Conservation (phyloP, 2,797 vertebrate species). For the Luscinia luscinia region DNA sequence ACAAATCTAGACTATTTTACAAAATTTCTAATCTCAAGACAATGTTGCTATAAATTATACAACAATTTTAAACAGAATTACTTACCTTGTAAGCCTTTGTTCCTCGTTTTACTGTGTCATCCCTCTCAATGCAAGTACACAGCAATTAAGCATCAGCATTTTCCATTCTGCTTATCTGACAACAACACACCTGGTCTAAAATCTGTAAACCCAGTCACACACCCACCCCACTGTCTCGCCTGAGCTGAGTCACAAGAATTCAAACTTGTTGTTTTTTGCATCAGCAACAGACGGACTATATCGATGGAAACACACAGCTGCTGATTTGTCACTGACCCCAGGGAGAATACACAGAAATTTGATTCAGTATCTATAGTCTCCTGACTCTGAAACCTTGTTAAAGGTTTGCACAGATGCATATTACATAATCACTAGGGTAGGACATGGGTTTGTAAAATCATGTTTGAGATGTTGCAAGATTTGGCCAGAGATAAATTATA, state of each 20-base stretch:
- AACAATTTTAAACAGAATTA: slow-evolving; percentile 40
- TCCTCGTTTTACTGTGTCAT: not conserved
- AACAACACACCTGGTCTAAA: slow-evolving; percentile 47
- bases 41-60: not conserved
- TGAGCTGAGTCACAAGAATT: slow-evolving; percentile 33
- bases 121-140: slow-evolving; percentile 70
- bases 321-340: slow-evolving; percentile 55
- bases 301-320: slow-evolving; percentile 33
- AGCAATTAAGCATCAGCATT: slow-evolving; percentile 66
- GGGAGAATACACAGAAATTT: slow-evolving; percentile 3
- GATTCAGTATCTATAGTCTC: not conserved
- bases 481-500: not conserved
- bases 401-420: not conserved
- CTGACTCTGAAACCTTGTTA: slow-evolving; percentile 2
- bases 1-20: not conserved
- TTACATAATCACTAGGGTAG: not conserved
- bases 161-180: slow-evolving; percentile 58
- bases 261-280: not conserved
- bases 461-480: not conserved
- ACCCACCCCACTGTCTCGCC: not conserved
- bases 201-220: not conserved
- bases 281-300: not conserved
- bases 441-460: not conserved
- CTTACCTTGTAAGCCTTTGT: slow-evolving; percentile 32
- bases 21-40: not conserved